Evolutionary conservation across 2,113 vertebrate species (phyloP), one percentile per base, ranked within the genome.

Genomic region (Mesocricetus auratus): DNA sequence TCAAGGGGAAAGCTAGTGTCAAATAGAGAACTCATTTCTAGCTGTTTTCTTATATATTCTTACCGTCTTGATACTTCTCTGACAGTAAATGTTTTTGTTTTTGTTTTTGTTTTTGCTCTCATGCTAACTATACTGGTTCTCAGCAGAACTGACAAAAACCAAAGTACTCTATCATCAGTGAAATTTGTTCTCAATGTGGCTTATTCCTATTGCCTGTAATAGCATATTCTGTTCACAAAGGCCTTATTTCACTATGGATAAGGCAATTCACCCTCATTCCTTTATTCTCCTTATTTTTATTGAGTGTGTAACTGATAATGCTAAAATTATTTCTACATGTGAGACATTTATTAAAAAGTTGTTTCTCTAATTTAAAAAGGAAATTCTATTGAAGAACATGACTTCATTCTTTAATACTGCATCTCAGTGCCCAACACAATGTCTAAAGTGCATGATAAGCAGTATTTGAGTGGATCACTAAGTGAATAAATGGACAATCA

Each of bases 1-100:
- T 91, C 73, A 93, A 89, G 36, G 17, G 24, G 31, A 86, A 97
- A 93, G 93, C 5, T 88, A 16, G 19, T 74, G 16, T 50, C 90
- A 96, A 95, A 94, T 85, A 12, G 21, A 64, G 26, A 86, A 83
- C 78, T 95, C 0, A 81, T 75, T 94, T 97, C 10, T 94, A 29
- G 50, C 21, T 93, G 19, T 94, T 93, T 95, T 29, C 85, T 88
- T 39, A 82, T 1, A 69, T 56, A 93, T 58, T 69, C 16, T 86
- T 69, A 85, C 66, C 82, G 60, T 62, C 33, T 85, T 92, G 47
- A 64, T 92, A 50, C 77, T 56, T 50, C 21, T 47, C 68, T 89
- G 15, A 75, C 87, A 56, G 19, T n/a, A 88, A 47, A 50, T 95
- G n/a, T 26, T 75, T 73, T 71, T 53, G 42, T 17, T 78, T 62